Evolutionary conservation across 2,113 vertebrate species (phyloP).

Genomic region (Seriola rivoliana): DNA sequence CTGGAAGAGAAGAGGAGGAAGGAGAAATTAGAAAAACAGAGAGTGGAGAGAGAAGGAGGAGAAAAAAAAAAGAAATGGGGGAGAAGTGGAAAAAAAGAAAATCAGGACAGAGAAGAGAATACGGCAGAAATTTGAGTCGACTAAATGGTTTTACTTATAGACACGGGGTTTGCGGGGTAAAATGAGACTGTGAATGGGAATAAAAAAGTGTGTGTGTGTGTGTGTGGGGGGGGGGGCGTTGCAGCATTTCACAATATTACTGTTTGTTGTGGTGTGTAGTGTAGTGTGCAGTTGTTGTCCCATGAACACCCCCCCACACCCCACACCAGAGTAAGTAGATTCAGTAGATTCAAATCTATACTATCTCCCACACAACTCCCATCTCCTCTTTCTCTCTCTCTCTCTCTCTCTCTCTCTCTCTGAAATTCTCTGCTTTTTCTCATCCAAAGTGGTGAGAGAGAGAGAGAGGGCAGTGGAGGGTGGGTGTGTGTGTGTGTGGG

Average conservation of each 20-base stretch:
- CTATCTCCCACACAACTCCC: conserved; percentile 60
- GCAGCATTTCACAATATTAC: conserved; percentile 87
- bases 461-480: conserved; percentile 39
- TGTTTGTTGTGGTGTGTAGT: conserved; percentile 68
- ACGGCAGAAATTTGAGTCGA: conserved; percentile 68
- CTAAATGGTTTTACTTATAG: conserved; percentile 84
- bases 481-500: neutral
- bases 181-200: conserved; percentile 71
- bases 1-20: conserved; percentile 77
- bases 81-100: conserved; percentile 68
- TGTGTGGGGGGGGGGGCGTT: conserved; percentile 13
- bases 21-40: conserved; percentile 80
- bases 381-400: conserved; percentile 60
- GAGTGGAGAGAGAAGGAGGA: conserved; percentile 63
- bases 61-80: conserved; percentile 70
- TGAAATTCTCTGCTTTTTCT: conserved; percentile 71
- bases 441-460: conserved; percentile 77
- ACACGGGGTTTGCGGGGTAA: conserved; percentile 41
- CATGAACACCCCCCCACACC: neutral
- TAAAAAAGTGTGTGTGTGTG: conserved; percentile 49
- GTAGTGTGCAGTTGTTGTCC: conserved; percentile 47
- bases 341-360: conserved; percentile 81
- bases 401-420: conserved; percentile 17
- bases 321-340: conserved; percentile 65
- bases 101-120: conserved; percentile 80